Percentiles rank a stretch among this genome's conserved stretches.
Conservation (phyloP, 23 tunicate species). For the Pegea sp. region DNA sequence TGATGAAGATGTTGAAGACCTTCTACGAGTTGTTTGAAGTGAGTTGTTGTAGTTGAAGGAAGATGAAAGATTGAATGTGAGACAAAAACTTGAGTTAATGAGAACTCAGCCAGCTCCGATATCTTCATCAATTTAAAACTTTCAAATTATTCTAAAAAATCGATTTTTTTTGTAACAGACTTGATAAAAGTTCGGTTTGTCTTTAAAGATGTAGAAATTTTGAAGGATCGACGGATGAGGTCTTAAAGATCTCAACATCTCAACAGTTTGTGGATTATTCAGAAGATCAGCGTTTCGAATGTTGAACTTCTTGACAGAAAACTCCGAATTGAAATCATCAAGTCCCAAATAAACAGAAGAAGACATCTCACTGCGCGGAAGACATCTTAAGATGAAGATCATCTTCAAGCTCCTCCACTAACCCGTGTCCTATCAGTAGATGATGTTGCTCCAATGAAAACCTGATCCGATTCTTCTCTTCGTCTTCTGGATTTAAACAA, state of each 20-base stretch:
- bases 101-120: conserved; percentile 4
- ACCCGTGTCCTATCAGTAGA: conserved; percentile 54
- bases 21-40: conserved; percentile 14
- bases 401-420: neutral
- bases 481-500: conserved; percentile 2
- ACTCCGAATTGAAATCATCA: conserved; percentile 16
- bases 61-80: conserved; percentile 4
- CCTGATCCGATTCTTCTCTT: conserved; percentile 1
- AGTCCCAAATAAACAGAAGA: conserved; percentile 21
- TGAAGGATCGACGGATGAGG: neutral
- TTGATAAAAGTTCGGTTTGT: neutral
- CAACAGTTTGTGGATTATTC: neutral
- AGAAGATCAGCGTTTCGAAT: conserved; percentile 27
- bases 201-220: neutral
- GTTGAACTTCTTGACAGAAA: conserved; percentile 49
- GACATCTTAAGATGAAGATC: neutral
- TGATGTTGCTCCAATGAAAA: conserved; percentile 46
- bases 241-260: neutral
- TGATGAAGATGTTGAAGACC: conserved; percentile 25
- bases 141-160: too few relatives aligned
- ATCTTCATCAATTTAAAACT: neutral
- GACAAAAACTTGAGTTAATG: conserved; percentile 20
- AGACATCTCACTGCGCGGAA: neutral
- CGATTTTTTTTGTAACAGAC: too few relatives aligned
- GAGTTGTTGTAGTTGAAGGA: conserved; percentile 8